Base-by-base conservation (phyloP, 2,113 vertebrate species). In the Leptobrachium ailaonicum region DNA sequence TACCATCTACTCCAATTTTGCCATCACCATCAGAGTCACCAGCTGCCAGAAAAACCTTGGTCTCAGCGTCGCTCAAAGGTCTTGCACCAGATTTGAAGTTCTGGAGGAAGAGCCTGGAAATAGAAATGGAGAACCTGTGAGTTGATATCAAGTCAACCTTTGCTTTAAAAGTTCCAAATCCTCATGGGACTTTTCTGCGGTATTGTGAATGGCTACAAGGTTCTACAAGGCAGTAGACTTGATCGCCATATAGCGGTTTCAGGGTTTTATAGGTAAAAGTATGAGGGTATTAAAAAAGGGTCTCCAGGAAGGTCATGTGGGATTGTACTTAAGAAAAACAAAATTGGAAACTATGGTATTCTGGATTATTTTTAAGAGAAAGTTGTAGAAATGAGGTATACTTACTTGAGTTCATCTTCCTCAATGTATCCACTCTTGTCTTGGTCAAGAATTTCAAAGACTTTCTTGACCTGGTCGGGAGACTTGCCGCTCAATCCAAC, bases 341-440 rank as follows among this genome's bases (percentile, higher is more conserved):
- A 32, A 32, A 32, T 32, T 32, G 20, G 20, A 32, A 32, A 32
- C 20, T 32, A 32, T 32, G 20, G 20, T 32, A 32, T 32, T 32
- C 20, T 32, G 20, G 20, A 32, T 32, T 54, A 6, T 11, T 8
- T 54, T 54, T 54, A 54, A 54, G 12, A 8, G 12, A 8, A 54
- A 54, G 6, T 6, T 54, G 6, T 54, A 54, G 12, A 54, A 11
- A 13, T 60, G 3, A 72, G 11, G 20, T 73, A 12, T 74, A 8
- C 90, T 84, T 91, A 95, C 95, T 93, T 90, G 73, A 95, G 91
- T 85, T 96, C 94, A 0, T 95, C 94, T 86, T 95, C 94, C 89
- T 96, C 94, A 62, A 93, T 93, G 89, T 88, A 95, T 84, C 92
- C 91, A 44, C 93, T 94, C 88, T 90, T 90, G 89, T 95, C 95